Evolutionary conservation across 2,797 vertebrate genomes (phyloP).

Genomic region (Sphenopsis melanotis): DNA sequence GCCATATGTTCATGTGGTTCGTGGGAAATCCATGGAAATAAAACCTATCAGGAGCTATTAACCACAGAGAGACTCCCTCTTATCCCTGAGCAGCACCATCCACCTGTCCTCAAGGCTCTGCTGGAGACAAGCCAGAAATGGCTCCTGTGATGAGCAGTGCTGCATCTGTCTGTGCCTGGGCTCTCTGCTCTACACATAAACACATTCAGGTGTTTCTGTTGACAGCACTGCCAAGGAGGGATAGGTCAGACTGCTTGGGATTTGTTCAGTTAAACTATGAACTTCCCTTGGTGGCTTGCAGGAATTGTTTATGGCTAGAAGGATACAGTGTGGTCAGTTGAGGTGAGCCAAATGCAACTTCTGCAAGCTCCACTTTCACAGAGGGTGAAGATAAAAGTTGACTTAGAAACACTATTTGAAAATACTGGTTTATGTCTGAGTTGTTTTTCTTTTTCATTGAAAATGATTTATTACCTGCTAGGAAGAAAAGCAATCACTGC

Average conservation of each 20-base stretch:
- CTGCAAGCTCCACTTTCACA: not conserved
- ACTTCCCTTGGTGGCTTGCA: not conserved
- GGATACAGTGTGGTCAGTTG: not conserved
- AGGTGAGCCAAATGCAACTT: not conserved
- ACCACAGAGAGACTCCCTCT: not conserved
- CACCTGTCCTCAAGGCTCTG: not conserved
- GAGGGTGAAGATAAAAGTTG: not conserved
- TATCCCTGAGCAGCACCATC: not conserved
- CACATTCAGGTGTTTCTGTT: not conserved
- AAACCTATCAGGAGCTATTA: not conserved
- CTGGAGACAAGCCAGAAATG: not conserved
- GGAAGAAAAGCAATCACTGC: not conserved
- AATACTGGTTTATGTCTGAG: not conserved
- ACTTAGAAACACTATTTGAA: not conserved
- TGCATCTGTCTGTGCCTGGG: not conserved
- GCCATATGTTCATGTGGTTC: not conserved
- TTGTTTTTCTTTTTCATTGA: not conserved
- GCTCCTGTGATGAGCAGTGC: not conserved
- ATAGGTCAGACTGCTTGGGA: not conserved
- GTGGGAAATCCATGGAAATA: not conserved
- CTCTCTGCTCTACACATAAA: not conserved
- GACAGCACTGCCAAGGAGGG: not conserved
- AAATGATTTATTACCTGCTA: not conserved
- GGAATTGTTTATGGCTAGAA: not conserved
- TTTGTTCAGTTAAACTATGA: not conserved